Conservation (phyloP, 2,888 invertebrate genomes). For the Timema cristinae region DNA sequence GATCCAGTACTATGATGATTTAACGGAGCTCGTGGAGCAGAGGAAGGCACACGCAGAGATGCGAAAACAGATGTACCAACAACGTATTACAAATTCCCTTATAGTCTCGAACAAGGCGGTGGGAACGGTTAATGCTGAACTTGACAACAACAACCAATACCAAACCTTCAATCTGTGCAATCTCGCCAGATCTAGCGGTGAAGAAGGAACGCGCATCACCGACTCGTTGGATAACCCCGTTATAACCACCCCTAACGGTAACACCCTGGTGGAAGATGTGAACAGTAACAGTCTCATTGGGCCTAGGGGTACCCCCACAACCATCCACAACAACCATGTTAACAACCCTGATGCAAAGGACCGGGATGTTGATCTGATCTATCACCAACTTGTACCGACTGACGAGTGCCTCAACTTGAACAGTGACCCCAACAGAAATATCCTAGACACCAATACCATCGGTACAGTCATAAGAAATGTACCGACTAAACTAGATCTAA, state of each 20-base stretch:
- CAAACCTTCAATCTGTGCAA: no score
- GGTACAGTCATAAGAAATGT: no score
- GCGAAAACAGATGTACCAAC: not conserved
- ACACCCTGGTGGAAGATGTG: not conserved
- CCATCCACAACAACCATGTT: not conserved
- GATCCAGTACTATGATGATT: slow-evolving; percentile 8
- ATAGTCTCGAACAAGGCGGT: no score
- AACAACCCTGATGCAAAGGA: not conserved
- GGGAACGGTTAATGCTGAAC: no score
- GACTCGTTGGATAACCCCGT: not conserved
- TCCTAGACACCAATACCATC: no score
- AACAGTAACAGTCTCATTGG: not conserved
- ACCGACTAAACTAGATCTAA: no score
- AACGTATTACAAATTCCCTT: no score
- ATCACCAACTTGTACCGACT: not conserved
- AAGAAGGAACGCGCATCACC: not conserved
- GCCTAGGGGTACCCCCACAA: not conserved
- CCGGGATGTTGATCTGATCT: not conserved
- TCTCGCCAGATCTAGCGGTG: no score
- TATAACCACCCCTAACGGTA: slow-evolving; percentile 5
- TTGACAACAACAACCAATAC: no score
- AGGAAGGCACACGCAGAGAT: slow-evolving; percentile 26
- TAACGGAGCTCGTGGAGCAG: slow-evolving; percentile 26
- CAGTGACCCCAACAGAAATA: no score
- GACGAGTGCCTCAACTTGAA: not conserved